Evolutionary conservation across 2,113 vertebrate species (phyloP).

Genomic region (Pteruthius melanotis): DNA sequence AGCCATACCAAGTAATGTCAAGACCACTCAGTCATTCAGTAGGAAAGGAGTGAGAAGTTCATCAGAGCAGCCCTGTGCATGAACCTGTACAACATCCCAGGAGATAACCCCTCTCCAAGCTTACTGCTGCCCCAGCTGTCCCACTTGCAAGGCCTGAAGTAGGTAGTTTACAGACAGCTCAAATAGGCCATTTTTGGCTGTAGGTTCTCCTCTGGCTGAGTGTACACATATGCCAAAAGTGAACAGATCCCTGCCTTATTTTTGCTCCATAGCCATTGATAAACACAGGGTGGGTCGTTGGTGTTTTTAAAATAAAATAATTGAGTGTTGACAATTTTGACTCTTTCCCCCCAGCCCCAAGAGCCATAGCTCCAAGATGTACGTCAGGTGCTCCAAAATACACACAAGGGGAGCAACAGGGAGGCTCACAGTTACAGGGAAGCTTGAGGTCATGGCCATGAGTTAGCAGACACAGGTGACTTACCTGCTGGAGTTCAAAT

Average conservation of each 20-base stretch:
- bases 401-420: accelerated
- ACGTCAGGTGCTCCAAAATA: not conserved
- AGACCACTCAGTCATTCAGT: not conserved
- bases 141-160: not conserved
- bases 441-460: not conserved
- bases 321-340: not conserved
- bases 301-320: not conserved
- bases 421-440: not conserved
- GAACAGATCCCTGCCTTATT: not conserved
- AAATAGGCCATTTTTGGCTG: not conserved
- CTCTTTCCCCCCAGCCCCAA: not conserved
- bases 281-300: not conserved
- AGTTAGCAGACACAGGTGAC: not conserved
- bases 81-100: not conserved
- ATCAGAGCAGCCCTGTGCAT: not conserved
- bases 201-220: not conserved
- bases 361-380: not conserved
- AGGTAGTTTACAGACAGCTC: not conserved
- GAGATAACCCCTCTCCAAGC: not conserved
- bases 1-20: not conserved
- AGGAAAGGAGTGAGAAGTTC: not conserved
- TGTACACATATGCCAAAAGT: not conserved
- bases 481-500: constrained; percentile 40
- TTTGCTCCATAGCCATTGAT: not conserved
- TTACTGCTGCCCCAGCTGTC: not conserved